phyloP scores from a whole-genome alignment of 2,113 vertebrate species.

The Cyanocitta stelleri region DNA sequence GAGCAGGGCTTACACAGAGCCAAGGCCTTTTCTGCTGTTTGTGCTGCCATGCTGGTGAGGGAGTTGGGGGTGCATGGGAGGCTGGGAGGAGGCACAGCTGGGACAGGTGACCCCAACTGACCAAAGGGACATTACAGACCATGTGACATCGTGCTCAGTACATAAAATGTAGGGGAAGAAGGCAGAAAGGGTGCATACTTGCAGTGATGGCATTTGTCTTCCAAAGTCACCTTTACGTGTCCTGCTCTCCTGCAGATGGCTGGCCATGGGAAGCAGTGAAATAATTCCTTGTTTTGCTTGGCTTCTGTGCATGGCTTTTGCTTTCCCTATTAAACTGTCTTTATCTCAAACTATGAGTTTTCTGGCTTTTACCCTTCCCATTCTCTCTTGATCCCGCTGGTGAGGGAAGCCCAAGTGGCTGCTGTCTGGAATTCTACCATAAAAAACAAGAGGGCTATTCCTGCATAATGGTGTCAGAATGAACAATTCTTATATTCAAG shows the following conservation, averaged over 20 bases:
- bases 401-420: rapidly evolving
- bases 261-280: not conserved
- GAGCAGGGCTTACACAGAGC: not conserved
- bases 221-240: not conserved
- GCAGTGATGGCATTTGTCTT: not conserved
- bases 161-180: not conserved
- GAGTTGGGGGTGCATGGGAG: rapidly evolving
- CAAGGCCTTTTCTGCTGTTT: not conserved
- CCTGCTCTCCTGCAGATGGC: not conserved
- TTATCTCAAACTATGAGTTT: not conserved
- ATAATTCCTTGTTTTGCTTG: not conserved
- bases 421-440: not conserved
- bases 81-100: not conserved
- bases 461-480: not conserved
- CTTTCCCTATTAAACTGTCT: not conserved
- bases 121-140: not conserved
- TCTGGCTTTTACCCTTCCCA: not conserved
- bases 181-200: not conserved
- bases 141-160: rapidly evolving
- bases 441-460: not conserved
- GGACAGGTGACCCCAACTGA: not conserved
- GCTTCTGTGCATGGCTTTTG: not conserved
- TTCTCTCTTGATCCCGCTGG: not conserved
- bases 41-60: rapidly evolving
- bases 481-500: not conserved